phyloP scores from a whole-genome alignment of 2,888 invertebrate species.

The Meiosimyza platycephala region DNA sequence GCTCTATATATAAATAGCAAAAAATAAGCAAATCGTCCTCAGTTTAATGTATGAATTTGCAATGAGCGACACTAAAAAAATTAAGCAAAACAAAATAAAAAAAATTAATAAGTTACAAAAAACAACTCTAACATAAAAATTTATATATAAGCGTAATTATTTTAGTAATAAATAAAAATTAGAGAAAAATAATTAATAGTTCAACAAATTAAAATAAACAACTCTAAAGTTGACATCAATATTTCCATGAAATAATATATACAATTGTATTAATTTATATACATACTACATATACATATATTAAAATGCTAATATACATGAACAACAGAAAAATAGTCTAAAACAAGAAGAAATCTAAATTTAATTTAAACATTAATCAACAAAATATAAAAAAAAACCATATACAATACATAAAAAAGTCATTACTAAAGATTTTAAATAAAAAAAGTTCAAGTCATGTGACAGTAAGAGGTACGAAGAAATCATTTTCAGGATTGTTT shows the following conservation, averaged over 20 bases:
- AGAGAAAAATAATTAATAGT: constrained; percentile 23
- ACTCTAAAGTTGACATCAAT: constrained; percentile 51
- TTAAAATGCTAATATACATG: constrained; percentile 16
- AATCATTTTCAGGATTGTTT: constrained; percentile 57
- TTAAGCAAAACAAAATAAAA: constrained; percentile 32
- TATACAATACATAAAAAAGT: constrained; percentile 35
- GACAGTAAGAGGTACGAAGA: constrained; percentile 31
- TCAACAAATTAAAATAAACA: constrained; percentile 26
- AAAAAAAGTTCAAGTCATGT: constrained; percentile 19
- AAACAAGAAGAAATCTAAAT: not conserved
- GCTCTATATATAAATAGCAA: constrained; percentile 54
- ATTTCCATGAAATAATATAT: constrained; percentile 53
- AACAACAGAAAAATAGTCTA: not conserved
- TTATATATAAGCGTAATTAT: constrained; percentile 29
- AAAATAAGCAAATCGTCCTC: constrained; percentile 53
- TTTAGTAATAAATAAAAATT: constrained; percentile 8
- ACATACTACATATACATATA: constrained; percentile 23
- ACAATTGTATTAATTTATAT: constrained; percentile 29
- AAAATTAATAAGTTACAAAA: constrained; percentile 29
- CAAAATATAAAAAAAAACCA: constrained; percentile 35
- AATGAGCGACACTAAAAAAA: constrained; percentile 55
- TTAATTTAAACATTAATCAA: not conserved
- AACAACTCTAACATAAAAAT: constrained; percentile 22
- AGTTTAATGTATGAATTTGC: constrained; percentile 60
- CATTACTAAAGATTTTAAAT: constrained; percentile 30